These are phyloP conservation scores for Amphipyra tragopoginis DNA, from an alignment of 2,888 invertebrate species.

Conservation along the genomic window DNA sequence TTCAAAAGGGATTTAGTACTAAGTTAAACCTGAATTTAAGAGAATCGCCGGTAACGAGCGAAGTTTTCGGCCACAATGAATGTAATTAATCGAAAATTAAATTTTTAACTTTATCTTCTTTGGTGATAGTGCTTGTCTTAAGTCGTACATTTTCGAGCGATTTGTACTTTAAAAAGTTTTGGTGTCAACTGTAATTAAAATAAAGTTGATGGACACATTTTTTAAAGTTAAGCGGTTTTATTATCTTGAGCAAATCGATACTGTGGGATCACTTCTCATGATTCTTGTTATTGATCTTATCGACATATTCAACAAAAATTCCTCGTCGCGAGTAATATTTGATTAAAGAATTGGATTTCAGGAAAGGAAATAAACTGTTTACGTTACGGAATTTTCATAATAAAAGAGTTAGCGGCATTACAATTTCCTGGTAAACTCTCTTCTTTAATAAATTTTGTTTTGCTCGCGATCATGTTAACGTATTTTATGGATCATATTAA, in stretches of 20 bases:
- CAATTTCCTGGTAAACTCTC: too few species aligned
- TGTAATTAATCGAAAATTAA: conserved; percentile 83
- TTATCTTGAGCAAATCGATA: not conserved
- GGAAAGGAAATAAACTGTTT: not conserved
- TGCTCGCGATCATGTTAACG: too few species aligned
- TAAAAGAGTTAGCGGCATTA: not conserved
- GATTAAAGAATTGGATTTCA: conserved; percentile 3
- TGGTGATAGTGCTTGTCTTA: conserved; percentile 59
- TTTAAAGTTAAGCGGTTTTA: not conserved
- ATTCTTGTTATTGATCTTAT: too few species aligned
- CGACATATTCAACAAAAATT: too few species aligned
- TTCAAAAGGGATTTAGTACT: conserved; percentile 80
- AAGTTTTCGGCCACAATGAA: conserved; percentile 86
- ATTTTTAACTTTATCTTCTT: conserved; percentile 75
- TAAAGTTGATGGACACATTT: conserved; percentile 6
- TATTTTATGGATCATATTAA: too few species aligned
- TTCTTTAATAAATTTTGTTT: too few species aligned
- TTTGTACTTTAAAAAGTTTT: conserved; percentile 34
- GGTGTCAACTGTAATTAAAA: conserved; percentile 2
- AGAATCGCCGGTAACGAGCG: conserved; percentile 85
- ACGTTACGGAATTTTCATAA: not conserved
- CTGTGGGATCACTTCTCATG: too few species aligned
- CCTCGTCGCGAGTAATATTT: not conserved
- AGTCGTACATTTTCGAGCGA: conserved; percentile 20
- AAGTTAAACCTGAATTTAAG: conserved; percentile 84